These are phyloP conservation scores for Apis cerana DNA, from an alignment of 1,140 invertebrate genomes.

Conservation along the genomic window DNA sequence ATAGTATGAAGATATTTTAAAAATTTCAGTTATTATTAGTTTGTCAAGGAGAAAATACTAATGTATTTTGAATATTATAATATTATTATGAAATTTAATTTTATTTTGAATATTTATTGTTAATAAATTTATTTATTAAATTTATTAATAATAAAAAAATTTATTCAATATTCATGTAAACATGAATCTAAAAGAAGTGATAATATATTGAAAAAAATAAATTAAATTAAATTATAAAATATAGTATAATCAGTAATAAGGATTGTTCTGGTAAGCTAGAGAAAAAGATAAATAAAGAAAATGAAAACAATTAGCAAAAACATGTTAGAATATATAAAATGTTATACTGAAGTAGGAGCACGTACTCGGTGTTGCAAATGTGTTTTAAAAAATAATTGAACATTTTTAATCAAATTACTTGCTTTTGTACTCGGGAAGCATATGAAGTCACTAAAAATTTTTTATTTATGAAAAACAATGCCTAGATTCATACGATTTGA, in stretches of 20 bases:
- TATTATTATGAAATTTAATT: background rate
- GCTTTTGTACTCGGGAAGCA: background rate
- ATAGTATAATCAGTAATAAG: background rate
- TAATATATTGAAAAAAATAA: background rate
- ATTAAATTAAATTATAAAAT: too few species aligned
- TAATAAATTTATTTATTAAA: too few species aligned
- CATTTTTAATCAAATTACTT: background rate
- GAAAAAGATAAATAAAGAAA: too few species aligned
- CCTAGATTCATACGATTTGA: background rate
- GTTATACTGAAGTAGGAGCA: background rate
- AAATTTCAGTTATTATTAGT: slow-evolving; percentile 3
- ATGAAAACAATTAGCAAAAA: background rate
- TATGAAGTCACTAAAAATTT: background rate
- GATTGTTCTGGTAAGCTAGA: background rate
- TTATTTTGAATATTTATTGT: background rate
- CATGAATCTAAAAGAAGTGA: background rate
- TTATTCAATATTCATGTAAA: too few species aligned
- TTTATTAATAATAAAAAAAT: too few species aligned
- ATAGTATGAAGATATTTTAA: background rate
- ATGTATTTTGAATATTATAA: background rate
- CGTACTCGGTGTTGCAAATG: too few species aligned
- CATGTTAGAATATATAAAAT: background rate
- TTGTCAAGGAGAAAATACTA: background rate
- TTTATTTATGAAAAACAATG: background rate
- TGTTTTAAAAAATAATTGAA: background rate